phyloP scores from a whole-genome alignment of 2,888 invertebrate species.

The Mycalesis mineus region DNA sequence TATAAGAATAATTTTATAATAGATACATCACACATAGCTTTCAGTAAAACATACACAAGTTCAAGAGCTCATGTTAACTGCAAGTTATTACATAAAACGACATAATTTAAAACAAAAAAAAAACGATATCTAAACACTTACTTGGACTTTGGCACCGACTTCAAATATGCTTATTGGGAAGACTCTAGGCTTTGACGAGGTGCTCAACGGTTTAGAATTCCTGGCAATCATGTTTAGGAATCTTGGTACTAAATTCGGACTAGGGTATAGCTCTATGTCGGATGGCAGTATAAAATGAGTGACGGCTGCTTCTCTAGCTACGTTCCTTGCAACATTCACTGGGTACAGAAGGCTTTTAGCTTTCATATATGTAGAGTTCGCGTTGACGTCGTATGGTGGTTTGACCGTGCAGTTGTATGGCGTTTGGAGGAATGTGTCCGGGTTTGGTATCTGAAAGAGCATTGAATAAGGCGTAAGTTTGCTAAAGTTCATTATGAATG shows the following conservation, averaged over 20 bases:
- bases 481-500: no score
- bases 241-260: conserved; percentile 86
- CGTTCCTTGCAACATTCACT: conserved; percentile 92
- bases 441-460: conserved; percentile 81
- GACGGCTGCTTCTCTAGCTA: conserved; percentile 89
- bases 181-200: conserved; percentile 80
- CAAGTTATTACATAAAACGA: not conserved
- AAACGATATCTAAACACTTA: conserved; percentile 39
- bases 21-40: no score
- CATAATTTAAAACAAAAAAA: not conserved
- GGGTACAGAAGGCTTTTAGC: conserved; percentile 91
- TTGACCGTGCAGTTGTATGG: conserved; percentile 84
- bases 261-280: conserved; percentile 94
- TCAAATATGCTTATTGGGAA: conserved; percentile 94
- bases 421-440: conserved; percentile 78
- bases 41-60: no score
- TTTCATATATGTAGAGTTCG: conserved; percentile 85
- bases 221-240: conserved; percentile 91
- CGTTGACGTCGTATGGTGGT: conserved; percentile 83
- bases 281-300: conserved; percentile 91
- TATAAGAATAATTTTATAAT: no score
- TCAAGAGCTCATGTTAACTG: no score
- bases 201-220: conserved; percentile 81
- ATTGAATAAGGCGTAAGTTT: no score
- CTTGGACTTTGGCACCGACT: conserved; percentile 79